Evolutionary conservation across 2,113 vertebrate species (phyloP).

Genomic region (Urocynchramus pylzowi): DNA sequence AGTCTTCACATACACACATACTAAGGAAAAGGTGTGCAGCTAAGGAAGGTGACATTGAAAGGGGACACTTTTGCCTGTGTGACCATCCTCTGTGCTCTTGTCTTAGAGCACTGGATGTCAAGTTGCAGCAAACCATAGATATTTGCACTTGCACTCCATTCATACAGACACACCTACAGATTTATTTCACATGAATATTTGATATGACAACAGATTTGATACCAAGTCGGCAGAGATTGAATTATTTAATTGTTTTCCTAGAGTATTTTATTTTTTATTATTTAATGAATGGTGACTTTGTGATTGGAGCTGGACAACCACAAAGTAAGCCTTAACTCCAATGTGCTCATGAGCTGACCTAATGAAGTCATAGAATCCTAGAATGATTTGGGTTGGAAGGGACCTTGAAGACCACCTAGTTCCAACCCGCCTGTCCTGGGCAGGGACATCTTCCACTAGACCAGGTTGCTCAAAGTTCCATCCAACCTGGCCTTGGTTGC

Average conservation of each 20-base stretch:
- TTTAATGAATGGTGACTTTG: slow-evolving; percentile 1
- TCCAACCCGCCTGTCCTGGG: not conserved
- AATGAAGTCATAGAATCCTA: not conserved
- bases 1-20: not conserved
- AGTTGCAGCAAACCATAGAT: not conserved
- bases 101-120: not conserved
- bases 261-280: slow-evolving; percentile 61
- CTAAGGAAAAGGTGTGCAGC: too few relatives aligned
- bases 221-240: slow-evolving; percentile 48
- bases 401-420: not conserved
- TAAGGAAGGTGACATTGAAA: not conserved
- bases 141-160: not conserved
- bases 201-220: slow-evolving; percentile 46
- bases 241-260: slow-evolving; percentile 69
- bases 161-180: slow-evolving; percentile 23
- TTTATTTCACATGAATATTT: slow-evolving; percentile 65
- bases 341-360: not conserved
- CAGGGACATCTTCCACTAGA: not conserved
- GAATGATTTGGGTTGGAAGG: not conserved
- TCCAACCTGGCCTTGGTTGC: not conserved
- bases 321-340: not conserved
- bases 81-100: not conserved
- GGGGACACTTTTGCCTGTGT: not conserved
- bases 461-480: not conserved
- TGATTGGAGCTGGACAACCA: not conserved